Conservation (phyloP, 2,888 invertebrate genomes). For the Drosophila neutralis region DNA sequence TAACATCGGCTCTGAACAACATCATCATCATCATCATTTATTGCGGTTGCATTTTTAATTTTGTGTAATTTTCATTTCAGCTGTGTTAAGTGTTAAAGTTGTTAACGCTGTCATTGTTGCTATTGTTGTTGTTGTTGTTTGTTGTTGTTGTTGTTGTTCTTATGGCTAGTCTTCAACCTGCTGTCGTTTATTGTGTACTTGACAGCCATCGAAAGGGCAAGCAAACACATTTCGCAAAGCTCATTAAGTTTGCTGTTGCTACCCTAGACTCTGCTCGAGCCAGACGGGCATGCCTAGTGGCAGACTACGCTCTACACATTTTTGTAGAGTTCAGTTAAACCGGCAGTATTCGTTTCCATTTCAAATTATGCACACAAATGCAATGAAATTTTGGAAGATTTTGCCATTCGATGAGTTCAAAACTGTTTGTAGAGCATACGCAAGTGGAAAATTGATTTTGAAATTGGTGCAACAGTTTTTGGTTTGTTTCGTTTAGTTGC, state of each 20-base stretch:
- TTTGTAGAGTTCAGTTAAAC: rapidly evolving
- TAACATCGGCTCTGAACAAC: constrained; percentile 20
- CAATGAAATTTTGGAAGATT: background rate
- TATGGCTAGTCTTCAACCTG: constrained; percentile 75
- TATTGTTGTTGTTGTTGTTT: constrained; percentile 16
- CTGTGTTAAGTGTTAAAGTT: constrained; percentile 60
- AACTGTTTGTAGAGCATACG: background rate
- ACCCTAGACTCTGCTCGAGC: constrained; percentile 11
- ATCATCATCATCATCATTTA: constrained; percentile 46
- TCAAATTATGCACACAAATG: background rate
- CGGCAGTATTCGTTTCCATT: background rate
- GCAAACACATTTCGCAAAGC: constrained; percentile 79
- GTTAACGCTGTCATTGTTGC: constrained; percentile 44
- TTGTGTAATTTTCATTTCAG: constrained; percentile 61
- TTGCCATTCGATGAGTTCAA: background rate
- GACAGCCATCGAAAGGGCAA: constrained; percentile 79
- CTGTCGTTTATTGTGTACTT: constrained; percentile 79
- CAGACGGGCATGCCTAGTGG: background rate
- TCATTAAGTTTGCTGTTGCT: constrained; percentile 67
- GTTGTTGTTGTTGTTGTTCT: constrained; percentile 41
- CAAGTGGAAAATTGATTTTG: background rate
- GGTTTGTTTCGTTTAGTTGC: constrained; percentile 28
- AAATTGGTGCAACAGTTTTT: background rate
- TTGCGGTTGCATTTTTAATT: constrained; percentile 63
- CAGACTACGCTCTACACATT: background rate